Evolutionary conservation across 2,113 vertebrate species (phyloP).

Genomic region (Dromas ardeola): DNA sequence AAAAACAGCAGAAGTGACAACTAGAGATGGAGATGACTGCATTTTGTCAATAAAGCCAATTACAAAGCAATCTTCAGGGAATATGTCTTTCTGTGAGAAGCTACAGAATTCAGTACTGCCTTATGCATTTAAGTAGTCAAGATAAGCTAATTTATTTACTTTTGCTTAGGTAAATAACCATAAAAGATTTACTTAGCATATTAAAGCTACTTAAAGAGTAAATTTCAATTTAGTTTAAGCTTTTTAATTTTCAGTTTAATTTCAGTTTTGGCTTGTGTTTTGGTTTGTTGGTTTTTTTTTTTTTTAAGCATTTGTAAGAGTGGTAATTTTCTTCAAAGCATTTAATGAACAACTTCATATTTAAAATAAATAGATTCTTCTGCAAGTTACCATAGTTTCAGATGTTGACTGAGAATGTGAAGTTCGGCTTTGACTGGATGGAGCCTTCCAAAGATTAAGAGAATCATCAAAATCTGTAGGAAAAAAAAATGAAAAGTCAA

Average conservation of each 20-base stretch:
- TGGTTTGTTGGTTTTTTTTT: neutral
- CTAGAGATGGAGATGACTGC: neutral
- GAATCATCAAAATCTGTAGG: conserved; percentile 84
- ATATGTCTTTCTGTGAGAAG: neutral
- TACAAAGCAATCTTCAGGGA: neutral
- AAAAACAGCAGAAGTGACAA: neutral
- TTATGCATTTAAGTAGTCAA: neutral
- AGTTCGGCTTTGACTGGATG: conserved; percentile 70
- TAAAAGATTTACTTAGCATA: neutral
- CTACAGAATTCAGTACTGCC: neutral
- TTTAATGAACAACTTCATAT: neutral
- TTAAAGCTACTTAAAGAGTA: neutral
- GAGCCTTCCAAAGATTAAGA: conserved; percentile 80
- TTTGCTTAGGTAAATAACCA: neutral
- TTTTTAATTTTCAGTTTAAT: neutral
- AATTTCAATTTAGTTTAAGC: neutral
- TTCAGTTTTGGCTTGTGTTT: neutral
- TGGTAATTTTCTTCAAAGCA: neutral
- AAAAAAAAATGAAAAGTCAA: neutral
- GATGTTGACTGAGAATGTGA: conserved; percentile 89
- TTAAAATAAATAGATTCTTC: neutral
- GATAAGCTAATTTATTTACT: neutral
- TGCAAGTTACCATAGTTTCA: conserved; percentile 86
- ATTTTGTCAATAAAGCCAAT: neutral
- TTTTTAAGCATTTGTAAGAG: neutral